phyloP scores from a whole-genome alignment of 2,797 vertebrate species.

The Rallus crepitans region DNA sequence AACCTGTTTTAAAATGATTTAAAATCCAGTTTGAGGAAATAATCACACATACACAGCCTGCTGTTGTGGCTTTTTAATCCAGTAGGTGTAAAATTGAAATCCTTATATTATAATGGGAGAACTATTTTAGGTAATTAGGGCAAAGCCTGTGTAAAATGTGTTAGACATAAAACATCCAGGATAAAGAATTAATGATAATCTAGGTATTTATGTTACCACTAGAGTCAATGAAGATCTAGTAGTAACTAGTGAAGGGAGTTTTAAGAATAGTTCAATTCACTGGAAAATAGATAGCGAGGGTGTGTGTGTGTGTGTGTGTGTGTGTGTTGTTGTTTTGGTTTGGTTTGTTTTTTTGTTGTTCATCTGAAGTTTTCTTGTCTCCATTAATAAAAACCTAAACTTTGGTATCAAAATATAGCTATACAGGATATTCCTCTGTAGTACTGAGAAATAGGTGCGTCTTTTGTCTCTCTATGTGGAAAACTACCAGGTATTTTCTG shows the following conservation, averaged over 20 bases:
- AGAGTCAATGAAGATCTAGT: neutral
- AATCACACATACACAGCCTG: constrained; percentile 27
- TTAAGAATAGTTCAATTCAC: neutral
- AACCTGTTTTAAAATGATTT: constrained; percentile 26
- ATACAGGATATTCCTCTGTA: neutral
- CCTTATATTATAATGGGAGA: constrained; percentile 12
- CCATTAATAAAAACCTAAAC: neutral
- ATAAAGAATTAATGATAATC: constrained; percentile 12
- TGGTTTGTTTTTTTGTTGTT: neutral
- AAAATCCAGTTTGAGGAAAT: constrained; percentile 28
- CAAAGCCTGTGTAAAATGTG: constrained; percentile 41
- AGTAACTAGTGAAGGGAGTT: neutral
- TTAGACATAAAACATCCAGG: constrained; percentile 15
- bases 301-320: too few relatives aligned
- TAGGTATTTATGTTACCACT: constrained; percentile 3
- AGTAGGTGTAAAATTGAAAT: constrained; percentile 66
- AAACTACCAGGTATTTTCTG: neutral
- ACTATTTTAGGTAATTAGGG: constrained; percentile 67
- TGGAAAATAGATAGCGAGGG: neutral
- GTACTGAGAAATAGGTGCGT: neutral
- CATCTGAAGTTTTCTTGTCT: neutral
- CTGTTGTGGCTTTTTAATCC: constrained; percentile 58
- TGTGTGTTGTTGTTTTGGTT: too few relatives aligned
- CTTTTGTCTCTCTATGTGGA: neutral
- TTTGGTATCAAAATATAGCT: neutral